Percentiles rank a stretch among this genome's conserved stretches.
Conservation (phyloP, 2,888 invertebrate species). For the Protodeltote pygarga region DNA sequence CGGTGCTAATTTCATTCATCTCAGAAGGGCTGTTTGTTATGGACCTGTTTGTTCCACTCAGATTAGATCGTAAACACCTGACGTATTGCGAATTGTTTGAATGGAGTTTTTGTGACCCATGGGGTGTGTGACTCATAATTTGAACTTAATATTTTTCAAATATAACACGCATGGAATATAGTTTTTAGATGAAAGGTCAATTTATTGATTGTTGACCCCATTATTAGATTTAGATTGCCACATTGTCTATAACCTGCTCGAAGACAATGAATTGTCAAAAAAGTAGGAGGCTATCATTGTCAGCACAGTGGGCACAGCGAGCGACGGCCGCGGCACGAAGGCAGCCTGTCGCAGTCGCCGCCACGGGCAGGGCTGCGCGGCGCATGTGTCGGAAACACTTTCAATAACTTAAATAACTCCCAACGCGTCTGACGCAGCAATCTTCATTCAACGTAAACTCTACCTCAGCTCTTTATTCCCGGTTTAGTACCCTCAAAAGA, state of each 20-base stretch:
- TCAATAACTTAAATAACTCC: background rate
- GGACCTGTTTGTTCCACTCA: constrained; percentile 38
- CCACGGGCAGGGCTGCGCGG: constrained; percentile 43
- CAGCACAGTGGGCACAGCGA: constrained; percentile 18
- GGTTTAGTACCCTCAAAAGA: constrained; percentile 19
- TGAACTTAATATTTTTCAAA: background rate
- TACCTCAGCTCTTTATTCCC: constrained; percentile 10
- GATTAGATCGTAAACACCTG: constrained; percentile 41
- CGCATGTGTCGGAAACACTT: constrained; percentile 4
- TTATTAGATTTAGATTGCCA: constrained; percentile 17
- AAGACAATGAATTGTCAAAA: constrained; percentile 49
- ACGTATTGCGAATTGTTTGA: constrained; percentile 38
- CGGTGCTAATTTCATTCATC: constrained; percentile 75
- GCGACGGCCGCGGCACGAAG: constrained; percentile 28
- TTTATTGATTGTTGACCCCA: background rate
- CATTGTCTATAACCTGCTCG: constrained; percentile 30
- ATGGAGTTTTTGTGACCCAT: constrained; percentile 2
- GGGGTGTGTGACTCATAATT: background rate
- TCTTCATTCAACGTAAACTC: background rate
- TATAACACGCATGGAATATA: too few species aligned
- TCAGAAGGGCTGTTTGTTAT: constrained; percentile 60
- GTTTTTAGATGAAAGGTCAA: background rate
- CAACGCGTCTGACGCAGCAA: background rate
- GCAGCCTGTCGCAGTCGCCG: constrained; percentile 25
- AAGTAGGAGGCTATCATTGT: constrained; percentile 41